Base-by-base conservation (phyloP, 2,797 vertebrate species). In the Acrossocheilus fasciatus region DNA sequence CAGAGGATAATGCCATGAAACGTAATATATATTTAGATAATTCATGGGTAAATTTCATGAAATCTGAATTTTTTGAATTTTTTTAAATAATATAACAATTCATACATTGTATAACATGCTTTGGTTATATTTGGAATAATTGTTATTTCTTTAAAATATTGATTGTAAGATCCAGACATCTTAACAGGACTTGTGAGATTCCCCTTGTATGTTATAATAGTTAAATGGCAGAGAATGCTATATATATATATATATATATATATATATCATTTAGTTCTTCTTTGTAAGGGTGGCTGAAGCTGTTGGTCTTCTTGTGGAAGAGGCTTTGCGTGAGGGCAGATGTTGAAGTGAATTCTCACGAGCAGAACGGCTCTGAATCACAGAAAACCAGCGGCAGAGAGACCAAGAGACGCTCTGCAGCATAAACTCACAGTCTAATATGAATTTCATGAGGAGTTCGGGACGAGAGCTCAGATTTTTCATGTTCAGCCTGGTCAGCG, bases 401-500 rank as follows among this genome's bases (percentile, higher is more conserved):
- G 26, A 69, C 30, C 8, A 52, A 30, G 66, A 73, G n/a, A 14
- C 0, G 15, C 34, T 57, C 36, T 41, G 68, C 81, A 43, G 34
- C 23, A 5, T 57, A 74, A 47, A 62, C 50, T 64, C 70, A 2
- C 20, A 12, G 68, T 54, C 74, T 47, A 39, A 87, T 86, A 88
- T 86, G 85, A 86, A 88, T 89, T 84, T 87, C 85, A 72, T 86
- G 81, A 87, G 83, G 34, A 76, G 74, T 84, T 83, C 20, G 81
- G 64, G 70, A 81, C 47, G 82, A 34, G 59, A 72, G 69, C 84
- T 91, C 76, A 74, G 89, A 82, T 85, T 82, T 87, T 88, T 86
- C 74, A 39, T 70, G 52, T 83, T 52, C 69, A 36, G 72, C 74
- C 66, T 85, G 86, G 77, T 91, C 90, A 88, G 90, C 89, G 80